These are phyloP conservation scores for Cancer borealis DNA, from an alignment of 2,888 invertebrate species.

Conservation along the genomic window DNA sequence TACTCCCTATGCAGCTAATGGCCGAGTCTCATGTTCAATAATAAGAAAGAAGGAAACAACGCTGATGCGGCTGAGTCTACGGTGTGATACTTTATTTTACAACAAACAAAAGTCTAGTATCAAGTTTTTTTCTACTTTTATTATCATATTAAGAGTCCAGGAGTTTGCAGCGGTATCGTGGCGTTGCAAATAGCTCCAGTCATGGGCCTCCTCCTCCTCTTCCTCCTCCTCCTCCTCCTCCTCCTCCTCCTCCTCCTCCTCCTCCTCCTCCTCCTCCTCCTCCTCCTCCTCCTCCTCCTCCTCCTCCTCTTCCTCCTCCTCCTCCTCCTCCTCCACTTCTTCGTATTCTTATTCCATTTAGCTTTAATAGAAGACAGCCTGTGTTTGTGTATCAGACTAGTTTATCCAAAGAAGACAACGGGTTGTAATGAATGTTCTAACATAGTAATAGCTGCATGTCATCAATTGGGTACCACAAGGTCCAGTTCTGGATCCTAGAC, in stretches of 20 bases:
- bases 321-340: neutral
- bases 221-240: neutral
- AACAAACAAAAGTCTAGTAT: no score
- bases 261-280: neutral
- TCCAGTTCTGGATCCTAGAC: neutral
- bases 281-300: neutral
- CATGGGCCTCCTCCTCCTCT: no score
- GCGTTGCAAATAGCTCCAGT: no score
- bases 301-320: neutral
- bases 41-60: no score
- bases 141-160: no score
- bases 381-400: neutral
- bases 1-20: neutral
- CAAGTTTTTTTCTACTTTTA: no score
- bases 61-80: no score
- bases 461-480: neutral
- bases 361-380: neutral
- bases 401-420: neutral
- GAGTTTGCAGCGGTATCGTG: no score
- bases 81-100: no score
- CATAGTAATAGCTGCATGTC: neutral
- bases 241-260: neutral
- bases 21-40: no score
- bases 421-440: neutral
- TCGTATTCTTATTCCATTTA: neutral